Evolutionary conservation across 1,140 invertebrate genomes (phyloP), one percentile per base, ranked within the genome.

Genomic region (Sinonovacula constricta): DNA sequence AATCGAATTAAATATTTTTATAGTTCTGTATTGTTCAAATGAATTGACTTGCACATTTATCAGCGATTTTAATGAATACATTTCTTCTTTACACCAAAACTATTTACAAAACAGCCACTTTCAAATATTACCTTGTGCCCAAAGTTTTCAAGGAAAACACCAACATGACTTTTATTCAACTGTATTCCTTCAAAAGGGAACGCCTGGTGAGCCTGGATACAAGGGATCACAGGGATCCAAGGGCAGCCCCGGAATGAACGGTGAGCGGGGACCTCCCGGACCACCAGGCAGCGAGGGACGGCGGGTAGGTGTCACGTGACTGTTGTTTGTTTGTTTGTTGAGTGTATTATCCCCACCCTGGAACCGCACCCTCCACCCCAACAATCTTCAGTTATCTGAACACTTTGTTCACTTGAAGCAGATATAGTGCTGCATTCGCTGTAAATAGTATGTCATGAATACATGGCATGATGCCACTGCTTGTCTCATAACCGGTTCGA

Each of bases 231-330:
- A 45, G 7, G 88, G 88, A 45, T 59, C 70, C 3, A 86, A 84
- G 33, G 88, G 88, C n/a, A 53, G n/a, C 0, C 60, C 81, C 10
- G 88, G 88, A 34, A 26, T 71, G 24, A 26, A 67, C 33, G 88
- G 88, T 24, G 83, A 86, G 22, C 59, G 81, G n/a, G 88, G 88
- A 28, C 79, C 63, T 12, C 81, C 83, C 0, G 88, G 88, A 10
- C 45, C 71, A 0, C 78, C 82, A 7, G 88, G 88, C 34, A 22
- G 53, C 0, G 79, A 85, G 36, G 88, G 88, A 34, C 82, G 81
- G 60, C 65, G 86, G 24, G 87, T 87, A 82, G 59, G 82, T 79
- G 56, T 3, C n/a, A n/a, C n/a, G n/a, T n/a, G n/a, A n/a, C n/a
- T n/a, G n/a, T 54, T 4, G n/a, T 74, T n/a, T 49, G 10, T n/a